These are phyloP conservation scores for Drosophila quinaria DNA, from an alignment of 2,888 invertebrate species.

Conservation along the genomic window DNA sequence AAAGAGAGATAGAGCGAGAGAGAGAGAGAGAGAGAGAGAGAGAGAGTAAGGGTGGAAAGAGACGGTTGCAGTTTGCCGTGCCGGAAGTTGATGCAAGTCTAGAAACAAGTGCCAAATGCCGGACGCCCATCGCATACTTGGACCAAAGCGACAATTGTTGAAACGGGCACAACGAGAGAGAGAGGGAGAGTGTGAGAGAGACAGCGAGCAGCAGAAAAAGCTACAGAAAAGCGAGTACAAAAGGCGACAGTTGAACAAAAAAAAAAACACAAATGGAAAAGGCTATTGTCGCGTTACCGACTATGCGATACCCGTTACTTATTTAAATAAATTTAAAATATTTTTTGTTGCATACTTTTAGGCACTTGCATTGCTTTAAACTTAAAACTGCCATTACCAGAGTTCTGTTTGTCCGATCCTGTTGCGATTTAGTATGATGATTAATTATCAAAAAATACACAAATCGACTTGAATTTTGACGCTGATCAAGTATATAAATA, in stretches of 20 bases:
- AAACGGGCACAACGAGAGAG: slow-evolving; percentile 20
- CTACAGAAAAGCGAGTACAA: not conserved
- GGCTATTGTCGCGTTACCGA: too few species aligned
- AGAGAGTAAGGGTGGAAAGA: not conserved
- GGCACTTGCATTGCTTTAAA: too few species aligned
- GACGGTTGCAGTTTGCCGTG: slow-evolving; percentile 27
- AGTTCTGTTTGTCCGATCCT: too few species aligned
- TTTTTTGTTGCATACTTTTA: too few species aligned
- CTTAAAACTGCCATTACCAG: too few species aligned
- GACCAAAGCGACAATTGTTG: slow-evolving; percentile 38
- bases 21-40: too few species aligned
- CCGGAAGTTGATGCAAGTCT: slow-evolving; percentile 79
- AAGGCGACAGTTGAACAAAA: not conserved
- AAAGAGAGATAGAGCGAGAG: not conserved
- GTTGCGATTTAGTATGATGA: too few species aligned
- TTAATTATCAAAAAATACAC: too few species aligned
- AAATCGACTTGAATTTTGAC: too few species aligned
- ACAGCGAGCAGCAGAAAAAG: not conserved
- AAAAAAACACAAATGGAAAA: slow-evolving; percentile 12
- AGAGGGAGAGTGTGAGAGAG: slow-evolving; percentile 4
- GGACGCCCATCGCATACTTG: slow-evolving; percentile 68
- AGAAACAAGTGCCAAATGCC: slow-evolving; percentile 80
- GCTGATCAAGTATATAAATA: too few species aligned
- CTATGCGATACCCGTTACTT: too few species aligned
- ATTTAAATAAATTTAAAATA: too few species aligned